A percentile compares a stretch with the other conserved stretches of the same genome.
Evolutionary conservation across 2,113 vertebrate genomes (phyloP).

Genomic region (Hyperoodon ampullatus): DNA sequence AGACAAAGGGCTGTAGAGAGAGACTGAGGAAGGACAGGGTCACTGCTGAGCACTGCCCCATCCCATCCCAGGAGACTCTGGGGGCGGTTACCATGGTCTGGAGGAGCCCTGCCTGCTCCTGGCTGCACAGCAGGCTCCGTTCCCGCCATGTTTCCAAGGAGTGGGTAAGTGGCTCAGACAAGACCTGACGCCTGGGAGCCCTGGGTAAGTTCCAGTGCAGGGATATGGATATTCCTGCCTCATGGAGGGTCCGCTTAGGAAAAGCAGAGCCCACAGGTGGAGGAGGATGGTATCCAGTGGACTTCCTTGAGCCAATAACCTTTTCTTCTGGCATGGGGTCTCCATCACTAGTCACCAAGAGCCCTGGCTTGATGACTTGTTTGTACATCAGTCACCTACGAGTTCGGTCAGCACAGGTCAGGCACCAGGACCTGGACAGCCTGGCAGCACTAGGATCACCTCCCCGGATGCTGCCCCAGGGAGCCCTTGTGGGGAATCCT

Average conservation of each 20-base stretch:
- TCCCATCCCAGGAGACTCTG: not conserved
- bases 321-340: not conserved
- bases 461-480: not conserved
- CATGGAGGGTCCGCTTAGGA: too few species aligned
- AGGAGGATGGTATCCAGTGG: not conserved
- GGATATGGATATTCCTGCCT: not conserved
- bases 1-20: constrained; percentile 96
- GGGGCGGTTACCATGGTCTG: too few species aligned
- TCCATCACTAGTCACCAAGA: not conserved
- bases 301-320: too few species aligned
- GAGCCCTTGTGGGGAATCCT: too few species aligned
- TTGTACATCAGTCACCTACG: not conserved
- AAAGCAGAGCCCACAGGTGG: not conserved
- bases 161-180: not conserved
- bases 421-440: not conserved
- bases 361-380: not conserved
- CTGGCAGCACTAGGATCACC: not conserved
- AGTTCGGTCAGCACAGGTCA: not conserved
- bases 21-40: constrained; percentile 86
- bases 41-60: not conserved
- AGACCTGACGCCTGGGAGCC: not conserved
- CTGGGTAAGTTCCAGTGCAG: not conserved
- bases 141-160: not conserved
- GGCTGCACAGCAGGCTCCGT: too few species aligned
- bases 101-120: not conserved